Percentiles rank a stretch among this genome's conserved stretches.
These are phyloP conservation scores for Percopsis omiscomaycus DNA, from an alignment of 2,797 vertebrate genomes.

Conservation along the genomic window DNA sequence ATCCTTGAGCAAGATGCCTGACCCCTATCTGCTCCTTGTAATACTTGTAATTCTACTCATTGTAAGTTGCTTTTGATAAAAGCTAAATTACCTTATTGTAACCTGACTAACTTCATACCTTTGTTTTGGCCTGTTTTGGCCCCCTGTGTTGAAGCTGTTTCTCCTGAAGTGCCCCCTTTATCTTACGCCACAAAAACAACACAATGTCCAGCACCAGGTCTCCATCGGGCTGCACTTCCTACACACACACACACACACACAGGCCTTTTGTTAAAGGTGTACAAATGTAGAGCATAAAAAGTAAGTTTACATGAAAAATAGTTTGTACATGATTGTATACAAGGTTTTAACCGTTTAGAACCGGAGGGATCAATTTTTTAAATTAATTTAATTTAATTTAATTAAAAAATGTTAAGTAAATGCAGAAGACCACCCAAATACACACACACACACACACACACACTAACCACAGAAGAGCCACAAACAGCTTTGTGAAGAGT, in stretches of 20 bases:
- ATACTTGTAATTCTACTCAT: too few species aligned
- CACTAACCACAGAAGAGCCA: conserved; percentile 76
- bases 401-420: too few species aligned
- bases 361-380: too few species aligned
- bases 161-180: conserved; percentile 77
- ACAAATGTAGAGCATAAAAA: conserved; percentile 4
- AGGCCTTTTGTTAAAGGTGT: not conserved
- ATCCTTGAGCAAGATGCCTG: too few species aligned
- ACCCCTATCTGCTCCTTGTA: too few species aligned
- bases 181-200: conserved; percentile 85
- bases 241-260: conserved; percentile 30
- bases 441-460: conserved; percentile 17
- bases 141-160: conserved; percentile 64
- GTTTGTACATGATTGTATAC: too few species aligned
- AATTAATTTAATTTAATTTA: too few species aligned
- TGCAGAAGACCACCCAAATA: conserved; percentile 7
- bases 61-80: too few species aligned
- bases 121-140: conserved; percentile 64
- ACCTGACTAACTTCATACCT: conserved; percentile 38
- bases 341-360: too few species aligned
- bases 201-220: conserved; percentile 84
- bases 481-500: conserved; percentile 78
- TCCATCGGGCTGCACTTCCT: conserved; percentile 80
- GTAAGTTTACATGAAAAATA: too few species aligned
- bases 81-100: conserved; percentile 74